Evolutionary conservation across 2,113 vertebrate genomes (phyloP).

Genomic region (Podilymbus podiceps): DNA sequence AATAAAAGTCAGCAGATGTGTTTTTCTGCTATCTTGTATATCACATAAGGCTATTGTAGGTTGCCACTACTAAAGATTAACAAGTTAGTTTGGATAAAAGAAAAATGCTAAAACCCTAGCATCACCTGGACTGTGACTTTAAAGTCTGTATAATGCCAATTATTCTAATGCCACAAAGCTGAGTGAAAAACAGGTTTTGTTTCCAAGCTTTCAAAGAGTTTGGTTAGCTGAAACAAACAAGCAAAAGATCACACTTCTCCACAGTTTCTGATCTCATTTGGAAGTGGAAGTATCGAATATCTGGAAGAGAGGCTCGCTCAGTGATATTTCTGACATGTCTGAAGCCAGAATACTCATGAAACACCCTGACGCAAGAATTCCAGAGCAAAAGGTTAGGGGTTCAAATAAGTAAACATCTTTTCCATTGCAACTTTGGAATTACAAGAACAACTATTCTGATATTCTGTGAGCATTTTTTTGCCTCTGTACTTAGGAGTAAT

Average conservation of each 20-base stretch:
- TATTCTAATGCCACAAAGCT: background rate
- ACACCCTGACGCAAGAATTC: constrained; percentile 17
- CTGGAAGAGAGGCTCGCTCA: background rate
- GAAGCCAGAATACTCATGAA: constrained; percentile 10
- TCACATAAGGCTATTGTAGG: background rate
- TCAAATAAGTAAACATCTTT: constrained; percentile 5
- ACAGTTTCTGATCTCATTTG: constrained; percentile 9
- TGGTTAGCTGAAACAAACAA: background rate
- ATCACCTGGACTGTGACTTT: background rate
- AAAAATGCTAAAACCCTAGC: background rate
- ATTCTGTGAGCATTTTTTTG: background rate
- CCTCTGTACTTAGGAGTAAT: background rate
- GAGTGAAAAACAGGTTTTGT: background rate
- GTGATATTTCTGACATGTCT: constrained; percentile 8
- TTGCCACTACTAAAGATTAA: background rate
- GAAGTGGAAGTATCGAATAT: constrained; percentile 58
- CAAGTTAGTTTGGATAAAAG: background rate
- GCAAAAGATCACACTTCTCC: constrained; percentile 28
- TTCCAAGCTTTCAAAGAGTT: constrained; percentile 3
- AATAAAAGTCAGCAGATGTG: background rate
- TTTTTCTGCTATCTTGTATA: background rate
- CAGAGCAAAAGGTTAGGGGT: constrained; percentile 35
- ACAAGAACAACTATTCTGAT: background rate
- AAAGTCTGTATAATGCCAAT: background rate
- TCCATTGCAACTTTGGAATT: background rate